Evolutionary conservation across 2,888 invertebrate genomes (phyloP), one percentile per base, ranked within the genome.

Genomic region (Melinaea marsaeus): DNA sequence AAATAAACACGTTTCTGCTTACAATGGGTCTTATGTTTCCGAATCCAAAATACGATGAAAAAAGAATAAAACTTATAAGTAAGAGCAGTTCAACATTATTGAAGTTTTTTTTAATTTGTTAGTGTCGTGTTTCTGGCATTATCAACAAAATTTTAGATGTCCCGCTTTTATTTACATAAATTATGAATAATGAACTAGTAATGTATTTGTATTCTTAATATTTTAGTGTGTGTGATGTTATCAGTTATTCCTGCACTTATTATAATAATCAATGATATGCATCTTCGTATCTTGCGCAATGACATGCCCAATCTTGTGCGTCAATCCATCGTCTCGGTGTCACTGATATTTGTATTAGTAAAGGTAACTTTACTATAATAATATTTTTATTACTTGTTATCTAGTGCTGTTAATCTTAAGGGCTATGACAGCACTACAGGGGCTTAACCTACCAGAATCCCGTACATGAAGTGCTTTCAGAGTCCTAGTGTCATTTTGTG

Each of bases 291-390:
- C 3, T 5, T 63, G n/a, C 45, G 47, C 22, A 60, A 58, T 6
- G 72, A 72, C 45, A 62, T 68, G 48, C 61, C 70, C 2, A 72
- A 72, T 34, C 51, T 71, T 55, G 61, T 68, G 13, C 66, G 72
- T 1, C 72, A 72, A 58, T 59, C 66, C 7, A 65, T 71, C 33
- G 57, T 71, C 37, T 56, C 63, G 33, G 57, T 69, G n/a, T 61
- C 59, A 5, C 13, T 70, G 1, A 42, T 55, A 1, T 68, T 66
- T 47, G 61, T 63, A 13, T 59, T 65, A 7, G 51, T 65, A n/a
- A 70, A 69, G 67, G 67, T 69, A 62, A 22, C 22, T 22, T 22
- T 22, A 22, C 22, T 22, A 22, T 22, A 22, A 22, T 22, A 22
- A 22, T 22, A 22, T 22, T 22, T 1, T 22, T 22, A 22, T 22